Percentiles rank a stretch among this genome's conserved stretches.
phyloP scores from a whole-genome alignment of 2,888 invertebrate species.

The Nycteola revayana region DNA sequence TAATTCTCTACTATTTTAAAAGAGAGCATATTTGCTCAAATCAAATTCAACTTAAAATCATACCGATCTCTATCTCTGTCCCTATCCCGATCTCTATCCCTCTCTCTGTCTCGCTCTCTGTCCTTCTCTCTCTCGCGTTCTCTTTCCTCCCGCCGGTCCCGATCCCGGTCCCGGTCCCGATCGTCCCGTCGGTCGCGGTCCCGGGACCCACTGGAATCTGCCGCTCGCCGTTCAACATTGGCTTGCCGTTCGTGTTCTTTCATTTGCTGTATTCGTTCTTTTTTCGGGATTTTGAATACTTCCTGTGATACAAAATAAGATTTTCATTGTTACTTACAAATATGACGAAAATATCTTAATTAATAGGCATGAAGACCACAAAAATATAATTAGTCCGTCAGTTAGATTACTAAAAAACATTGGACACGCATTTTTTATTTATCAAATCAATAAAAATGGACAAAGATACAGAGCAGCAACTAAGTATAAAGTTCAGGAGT shows the following conservation, averaged over 20 bases:
- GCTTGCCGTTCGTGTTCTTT: slow-evolving; percentile 97
- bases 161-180: slow-evolving; percentile 45
- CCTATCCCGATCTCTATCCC: slow-evolving; percentile 47
- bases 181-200: slow-evolving; percentile 48
- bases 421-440: too few relatives aligned
- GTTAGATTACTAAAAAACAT: too few relatives aligned
- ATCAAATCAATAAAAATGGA: too few relatives aligned
- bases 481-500: too few relatives aligned
- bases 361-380: too few relatives aligned
- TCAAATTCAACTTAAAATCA: too few relatives aligned
- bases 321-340: too few relatives aligned
- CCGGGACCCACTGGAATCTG: slow-evolving; percentile 68
- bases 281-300: slow-evolving; percentile 95
- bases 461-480: too few relatives aligned
- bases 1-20: too few relatives aligned
- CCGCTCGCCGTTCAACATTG: slow-evolving; percentile 81
- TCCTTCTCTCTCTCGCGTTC: slow-evolving; percentile 55
- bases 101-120: slow-evolving; percentile 43
- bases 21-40: too few relatives aligned
- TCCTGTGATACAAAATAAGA: slow-evolving; percentile 65
- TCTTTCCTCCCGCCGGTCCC: slow-evolving; percentile 38
- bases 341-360: too few relatives aligned
- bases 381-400: too few relatives aligned
- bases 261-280: slow-evolving; percentile 96
- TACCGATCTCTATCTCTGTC: slow-evolving; percentile 54